These are phyloP conservation scores for Caenorhabditis imperialis DNA, from an alignment of 2,888 invertebrate species.

Conservation along the genomic window DNA sequence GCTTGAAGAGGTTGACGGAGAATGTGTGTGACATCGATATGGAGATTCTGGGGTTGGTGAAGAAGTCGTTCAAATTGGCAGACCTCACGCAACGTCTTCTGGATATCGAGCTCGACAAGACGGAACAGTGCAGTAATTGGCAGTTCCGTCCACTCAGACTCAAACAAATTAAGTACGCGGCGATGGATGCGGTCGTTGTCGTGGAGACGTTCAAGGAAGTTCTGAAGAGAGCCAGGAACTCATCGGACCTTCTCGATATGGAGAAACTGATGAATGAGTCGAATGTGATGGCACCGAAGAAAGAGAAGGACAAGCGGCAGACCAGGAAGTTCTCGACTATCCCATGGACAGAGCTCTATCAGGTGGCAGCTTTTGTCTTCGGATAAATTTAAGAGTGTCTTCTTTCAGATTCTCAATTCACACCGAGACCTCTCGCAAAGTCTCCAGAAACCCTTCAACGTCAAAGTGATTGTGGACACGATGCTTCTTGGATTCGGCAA, in stretches of 20 bases:
- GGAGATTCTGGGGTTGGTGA: slow-evolving; percentile 39
- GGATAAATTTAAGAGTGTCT: too few relatives aligned
- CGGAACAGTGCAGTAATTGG: slow-evolving; percentile 64
- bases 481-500: slow-evolving; percentile 64
- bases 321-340: slow-evolving; percentile 20
- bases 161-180: slow-evolving; percentile 59
- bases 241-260: neutral
- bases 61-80: slow-evolving; percentile 54
- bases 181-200: slow-evolving; percentile 61
- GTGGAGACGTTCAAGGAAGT: slow-evolving; percentile 45
- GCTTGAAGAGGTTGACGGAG: slow-evolving; percentile 48
- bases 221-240: slow-evolving; percentile 6
- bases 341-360: slow-evolving; percentile 37
- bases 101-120: slow-evolving; percentile 45
- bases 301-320: slow-evolving; percentile 18
- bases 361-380: slow-evolving; percentile 10
- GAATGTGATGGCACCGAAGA: slow-evolving; percentile 42
- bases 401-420: slow-evolving; percentile 10
- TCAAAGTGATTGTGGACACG: slow-evolving; percentile 55
- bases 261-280: slow-evolving; percentile 1
- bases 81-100: slow-evolving; percentile 45
- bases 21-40: slow-evolving; percentile 51
- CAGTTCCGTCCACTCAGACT: slow-evolving; percentile 52
- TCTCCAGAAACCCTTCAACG: slow-evolving; percentile 37
- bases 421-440: slow-evolving; percentile 14